These are phyloP conservation scores for Paracyclopina nana DNA, from an alignment of 1,140 invertebrate species.

Conservation along the genomic window DNA sequence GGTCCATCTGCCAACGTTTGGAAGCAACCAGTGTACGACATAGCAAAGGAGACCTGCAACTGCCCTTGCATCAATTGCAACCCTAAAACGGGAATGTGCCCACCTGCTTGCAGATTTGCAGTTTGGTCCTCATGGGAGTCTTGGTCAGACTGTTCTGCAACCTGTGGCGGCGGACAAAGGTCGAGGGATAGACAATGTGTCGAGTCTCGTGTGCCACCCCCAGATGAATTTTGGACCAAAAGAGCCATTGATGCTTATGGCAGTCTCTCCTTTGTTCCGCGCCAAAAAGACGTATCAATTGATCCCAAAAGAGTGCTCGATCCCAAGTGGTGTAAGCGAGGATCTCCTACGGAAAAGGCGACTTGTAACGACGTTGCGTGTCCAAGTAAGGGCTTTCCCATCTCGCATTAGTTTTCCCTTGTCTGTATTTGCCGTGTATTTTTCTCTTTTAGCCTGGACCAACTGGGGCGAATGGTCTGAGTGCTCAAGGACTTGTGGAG, in stretches of 20 bases:
- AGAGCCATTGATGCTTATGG: background rate
- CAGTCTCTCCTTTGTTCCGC: background rate
- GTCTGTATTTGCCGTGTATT: too few relatives aligned
- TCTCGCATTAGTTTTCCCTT: too few relatives aligned
- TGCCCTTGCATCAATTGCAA: slow-evolving; percentile 13
- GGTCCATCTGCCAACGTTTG: slow-evolving; percentile 14
- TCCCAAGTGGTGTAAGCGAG: background rate
- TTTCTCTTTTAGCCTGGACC: background rate
- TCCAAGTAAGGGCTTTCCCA: too few relatives aligned
- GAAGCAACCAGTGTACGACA: slow-evolving; percentile 11
- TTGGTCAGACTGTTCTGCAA: background rate
- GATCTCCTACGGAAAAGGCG: too few relatives aligned
- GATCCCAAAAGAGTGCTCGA: background rate
- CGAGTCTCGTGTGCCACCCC: background rate
- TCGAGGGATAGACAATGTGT: background rate
- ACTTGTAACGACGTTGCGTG: too few relatives aligned
- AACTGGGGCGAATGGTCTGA: slow-evolving; percentile 5
- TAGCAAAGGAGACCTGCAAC: slow-evolving; percentile 9
- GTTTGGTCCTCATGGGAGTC: background rate
- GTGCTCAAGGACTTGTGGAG: slow-evolving; percentile 8
- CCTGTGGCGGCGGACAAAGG: background rate
- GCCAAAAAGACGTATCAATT: background rate
- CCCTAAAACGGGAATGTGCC: slow-evolving; percentile 1
- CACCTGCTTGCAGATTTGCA: slow-evolving; percentile 2
- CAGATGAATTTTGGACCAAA: background rate